Base-by-base conservation (phyloP, 2,888 invertebrate genomes). In the Thelaira solivaga region DNA sequence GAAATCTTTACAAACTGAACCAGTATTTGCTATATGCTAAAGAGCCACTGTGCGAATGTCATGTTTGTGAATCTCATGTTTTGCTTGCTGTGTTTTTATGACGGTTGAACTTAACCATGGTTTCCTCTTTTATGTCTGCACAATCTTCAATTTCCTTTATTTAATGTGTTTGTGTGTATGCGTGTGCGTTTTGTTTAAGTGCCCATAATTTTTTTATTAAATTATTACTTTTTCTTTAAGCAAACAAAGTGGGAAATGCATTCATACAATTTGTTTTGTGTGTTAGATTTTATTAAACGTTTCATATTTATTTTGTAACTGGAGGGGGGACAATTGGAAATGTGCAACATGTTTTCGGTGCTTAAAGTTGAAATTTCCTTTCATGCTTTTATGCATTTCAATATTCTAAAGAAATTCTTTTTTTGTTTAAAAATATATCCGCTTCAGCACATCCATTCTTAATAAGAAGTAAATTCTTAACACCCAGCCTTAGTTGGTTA, bases 331-430 rank as follows among this genome's bases (percentile, higher is more conserved):
- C 61, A 61, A 78, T 69, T 78, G 61, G 69, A 69, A 78, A 78
- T 74, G 74, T 74, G 74, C 74, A 78, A 74, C 74, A 78, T 78
- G 74, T 78, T 78, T 59, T 47, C 69, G 69, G 51, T 78, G 74
- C 74, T 74, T 64, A 65, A 65, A 57, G 65, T 74, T 71, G 31
- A 69, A 69, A 59, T 64, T 49, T 72, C 34, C 67, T 59, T 62
- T 51, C 18, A 13, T 41, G 18, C 22, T 55, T 49, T 55, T 64
- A 43, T 73, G 67, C 61, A 67, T 61, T 74, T 61, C 39, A 61
- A 53, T 49, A 39, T 13, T 47, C 29, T 13, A 34, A 10, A 57
- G 20, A 4, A 34, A n/a, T n/a, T n/a, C n/a, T 39, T 10, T 11
- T 7, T 34, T 7, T 20, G 5, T 18, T 10, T n/a, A 7, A 29